Evolutionary conservation across 53 echinoderm and acorn worm species (phyloP), one percentile per base, ranked within the genome.

Genomic region (Astropecten irregularis): DNA sequence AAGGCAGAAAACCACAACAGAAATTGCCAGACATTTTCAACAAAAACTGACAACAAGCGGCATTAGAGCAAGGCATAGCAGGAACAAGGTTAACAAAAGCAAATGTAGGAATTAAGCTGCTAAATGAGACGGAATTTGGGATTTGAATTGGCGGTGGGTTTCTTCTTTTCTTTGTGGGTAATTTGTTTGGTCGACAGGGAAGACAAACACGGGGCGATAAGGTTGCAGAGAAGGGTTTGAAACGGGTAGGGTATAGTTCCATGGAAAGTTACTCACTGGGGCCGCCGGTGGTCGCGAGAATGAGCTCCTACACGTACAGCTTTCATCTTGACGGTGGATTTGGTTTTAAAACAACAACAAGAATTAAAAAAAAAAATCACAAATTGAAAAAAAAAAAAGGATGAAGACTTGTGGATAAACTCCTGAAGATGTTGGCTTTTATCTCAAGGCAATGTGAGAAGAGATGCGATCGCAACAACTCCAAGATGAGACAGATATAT

Each of bases 191-290:
- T n/a, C n/a, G n/a, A n/a, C n/a, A n/a, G n/a, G n/a, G n/a, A n/a
- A n/a, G n/a, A n/a, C n/a, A n/a, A n/a, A n/a, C n/a, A n/a, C n/a
- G n/a, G n/a, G n/a, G n/a, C n/a, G n/a, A n/a, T n/a, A n/a, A n/a
- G n/a, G n/a, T n/a, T n/a, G n/a, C n/a, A 55, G 25, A 44, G 62
- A 48, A 36, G 37, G 44, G 44, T 40, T 42, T 60, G 62, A 30
- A 27, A 47, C 50, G 56, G 48, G 42, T 16, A 46, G 9, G 42
- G 27, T 22, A 33, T 46, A 39, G 46, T 13, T 61, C 46, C 79
- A 62, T 39, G 30, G 46, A 44, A 37, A 42, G 61, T 79, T 79
- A 79, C 79, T 79, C 79, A 79, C 79, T 79, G 70, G 28, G 46
- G 79, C 1, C 52, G 79, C 25, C 79, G 79, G 6, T 49, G 77